Base-by-base conservation (phyloP, 2,888 invertebrate genomes). In the Micropterix aruncella region DNA sequence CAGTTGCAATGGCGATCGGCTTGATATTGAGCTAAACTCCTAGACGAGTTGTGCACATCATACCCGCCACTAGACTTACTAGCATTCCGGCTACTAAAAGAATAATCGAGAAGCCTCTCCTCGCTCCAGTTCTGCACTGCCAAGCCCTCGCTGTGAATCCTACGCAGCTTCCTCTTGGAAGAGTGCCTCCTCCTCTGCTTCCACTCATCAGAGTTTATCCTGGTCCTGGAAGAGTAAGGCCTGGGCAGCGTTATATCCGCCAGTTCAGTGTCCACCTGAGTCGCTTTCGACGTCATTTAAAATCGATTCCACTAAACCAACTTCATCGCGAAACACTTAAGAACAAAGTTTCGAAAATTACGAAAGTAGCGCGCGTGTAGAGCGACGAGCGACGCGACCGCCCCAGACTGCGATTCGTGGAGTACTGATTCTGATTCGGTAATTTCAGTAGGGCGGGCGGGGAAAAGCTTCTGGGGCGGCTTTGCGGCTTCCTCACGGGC, bases 211-310 rank as follows among this genome's bases (percentile, higher is more conserved):
- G 7, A 7, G 27, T 27, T 27, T 7, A 27, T 27, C 27, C 27
- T 5, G 7, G 27, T 5, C 27, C 12, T 5, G 27, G 12, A 7
- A 5, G 27, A 7, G 27, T 27, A 27, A 12, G 27, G 7, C 12
- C 12, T 27, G 5, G 27, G 27, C 5, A 27, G 27, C 12, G 27
- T 27, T 7, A 27, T 27, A 27, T 27, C 27, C 27, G 48, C 48
- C 27, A 50, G 46, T 40, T 50, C 50, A 17, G 50, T 48, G 42
- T 50, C 50, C 46, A 50, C 50, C 46, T 50, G 50, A 40, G 50
- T 50, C 43, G 48, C 48, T 50, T 50, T 50, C 41, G 50, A 50
- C 27, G 27, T 27, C 27, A 27, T 27, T 27, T 27, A 27, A 27
- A 27, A 27, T 5, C 27, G 7, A 27, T n/a, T n/a, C n/a, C n/a